Percentiles rank a stretch among this genome's conserved stretches.
These are phyloP conservation scores for Schizopygopsis pylzovi DNA, from an alignment of 2,797 vertebrate species.

Conservation along the genomic window DNA sequence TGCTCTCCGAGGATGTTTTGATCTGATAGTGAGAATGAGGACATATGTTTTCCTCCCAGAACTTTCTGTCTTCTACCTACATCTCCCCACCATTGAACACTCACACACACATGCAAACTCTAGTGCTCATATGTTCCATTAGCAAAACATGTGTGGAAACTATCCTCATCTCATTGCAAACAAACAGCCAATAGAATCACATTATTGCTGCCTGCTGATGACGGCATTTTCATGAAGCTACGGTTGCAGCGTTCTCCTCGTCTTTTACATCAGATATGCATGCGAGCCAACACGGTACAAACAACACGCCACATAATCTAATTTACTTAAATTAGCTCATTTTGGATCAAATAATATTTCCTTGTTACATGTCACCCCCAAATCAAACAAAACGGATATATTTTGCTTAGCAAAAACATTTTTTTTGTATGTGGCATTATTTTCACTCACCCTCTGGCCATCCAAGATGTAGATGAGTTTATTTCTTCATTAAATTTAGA, in stretches of 20 bases:
- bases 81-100: background rate
- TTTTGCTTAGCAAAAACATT: background rate
- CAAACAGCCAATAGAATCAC: background rate
- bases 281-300: background rate
- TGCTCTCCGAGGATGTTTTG: constrained; percentile 5
- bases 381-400: background rate
- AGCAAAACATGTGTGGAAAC: background rate
- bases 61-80: background rate
- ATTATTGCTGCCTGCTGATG: background rate
- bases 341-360: background rate
- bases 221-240: background rate
- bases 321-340: background rate
- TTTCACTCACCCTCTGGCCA: background rate
- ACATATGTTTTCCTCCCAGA: constrained; percentile 3
- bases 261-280: constrained; percentile 3
- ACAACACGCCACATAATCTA: background rate
- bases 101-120: background rate
- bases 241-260: background rate
- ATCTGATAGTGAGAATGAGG: constrained; percentile 29
- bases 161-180: background rate
- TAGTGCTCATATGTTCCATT: background rate
- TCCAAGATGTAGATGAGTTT: background rate
- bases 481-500: background rate
- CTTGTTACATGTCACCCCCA: background rate
- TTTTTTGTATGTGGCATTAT: background rate